Conservation (phyloP, 1,140 invertebrate species). For the Drosophila kurseongensis region DNA sequence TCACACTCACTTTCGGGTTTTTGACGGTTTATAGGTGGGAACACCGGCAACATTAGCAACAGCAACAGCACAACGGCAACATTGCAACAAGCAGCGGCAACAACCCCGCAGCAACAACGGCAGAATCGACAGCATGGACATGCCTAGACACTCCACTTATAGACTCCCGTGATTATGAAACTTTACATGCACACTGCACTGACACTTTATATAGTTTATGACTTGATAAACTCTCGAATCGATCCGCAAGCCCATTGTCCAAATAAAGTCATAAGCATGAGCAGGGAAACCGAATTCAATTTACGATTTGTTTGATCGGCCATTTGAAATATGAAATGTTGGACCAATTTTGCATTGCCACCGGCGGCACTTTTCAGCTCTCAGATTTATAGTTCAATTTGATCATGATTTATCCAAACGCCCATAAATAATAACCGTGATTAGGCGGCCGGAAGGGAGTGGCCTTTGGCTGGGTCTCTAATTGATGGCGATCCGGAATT, state of each 20-base stretch:
- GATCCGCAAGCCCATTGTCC: conserved; percentile 42
- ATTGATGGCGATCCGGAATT: conserved; percentile 28
- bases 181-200: conserved; percentile 60
- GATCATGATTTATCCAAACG: conserved; percentile 71
- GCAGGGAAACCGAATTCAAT: conserved; percentile 47
- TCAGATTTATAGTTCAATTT: conserved; percentile 75
- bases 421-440: conserved; percentile 62
- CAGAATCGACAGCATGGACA: conserved; percentile 48
- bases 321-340: conserved; percentile 70
- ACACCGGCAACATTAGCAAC: conserved; percentile 26
- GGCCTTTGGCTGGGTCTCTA: conserved; percentile 34
- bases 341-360: conserved; percentile 59
- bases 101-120: conserved; percentile 21
- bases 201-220: conserved; percentile 71
- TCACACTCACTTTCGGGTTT: conserved; percentile 76
- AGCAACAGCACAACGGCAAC: conserved; percentile 2
- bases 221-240: conserved; percentile 56
- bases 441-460: conserved; percentile 28
- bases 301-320: conserved; percentile 64
- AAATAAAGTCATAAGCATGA: conserved; percentile 58
- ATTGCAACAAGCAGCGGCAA: background rate
- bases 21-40: conserved; percentile 65
- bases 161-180: conserved; percentile 68
- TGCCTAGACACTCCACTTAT: conserved; percentile 45
- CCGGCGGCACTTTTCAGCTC: conserved; percentile 48